Conservation (phyloP, 1,140 invertebrate genomes). For the Aphaenogaster rudis region DNA sequence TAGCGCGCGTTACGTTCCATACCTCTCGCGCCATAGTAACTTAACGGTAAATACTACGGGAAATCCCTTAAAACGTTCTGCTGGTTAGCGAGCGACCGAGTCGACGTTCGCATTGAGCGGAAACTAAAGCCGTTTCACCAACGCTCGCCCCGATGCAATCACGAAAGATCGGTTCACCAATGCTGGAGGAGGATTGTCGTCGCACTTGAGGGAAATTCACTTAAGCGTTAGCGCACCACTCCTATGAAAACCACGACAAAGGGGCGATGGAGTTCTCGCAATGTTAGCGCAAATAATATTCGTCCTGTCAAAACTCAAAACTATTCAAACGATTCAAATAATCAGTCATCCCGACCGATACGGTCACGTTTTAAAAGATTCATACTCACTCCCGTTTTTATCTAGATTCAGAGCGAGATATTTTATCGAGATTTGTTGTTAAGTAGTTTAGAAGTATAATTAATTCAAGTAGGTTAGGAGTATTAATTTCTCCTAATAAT, state of each 20-base stretch:
- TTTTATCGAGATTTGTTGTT: neutral
- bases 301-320: neutral
- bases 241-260: constrained; percentile 22
- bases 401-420: neutral
- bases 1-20: constrained; percentile 13
- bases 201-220: constrained; percentile 41
- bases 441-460: no score
- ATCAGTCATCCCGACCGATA: neutral
- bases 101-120: constrained; percentile 40
- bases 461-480: no score
- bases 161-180: constrained; percentile 42
- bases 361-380: neutral
- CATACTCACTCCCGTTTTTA: neutral
- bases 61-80: constrained; percentile 73
- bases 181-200: constrained; percentile 13
- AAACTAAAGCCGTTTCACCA: constrained; percentile 36
- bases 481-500: no score
- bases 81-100: constrained; percentile 65
- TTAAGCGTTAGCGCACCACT: constrained; percentile 12
- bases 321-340: neutral
- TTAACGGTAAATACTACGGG: constrained; percentile 51
- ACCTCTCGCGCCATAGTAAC: constrained; percentile 15
- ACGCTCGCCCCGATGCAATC: constrained; percentile 47
- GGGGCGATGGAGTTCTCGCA: neutral
- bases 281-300: neutral